Evolutionary conservation across 2,113 vertebrate species (phyloP), one percentile per base, ranked within the genome.

Genomic region (Raphicerus campestris): DNA sequence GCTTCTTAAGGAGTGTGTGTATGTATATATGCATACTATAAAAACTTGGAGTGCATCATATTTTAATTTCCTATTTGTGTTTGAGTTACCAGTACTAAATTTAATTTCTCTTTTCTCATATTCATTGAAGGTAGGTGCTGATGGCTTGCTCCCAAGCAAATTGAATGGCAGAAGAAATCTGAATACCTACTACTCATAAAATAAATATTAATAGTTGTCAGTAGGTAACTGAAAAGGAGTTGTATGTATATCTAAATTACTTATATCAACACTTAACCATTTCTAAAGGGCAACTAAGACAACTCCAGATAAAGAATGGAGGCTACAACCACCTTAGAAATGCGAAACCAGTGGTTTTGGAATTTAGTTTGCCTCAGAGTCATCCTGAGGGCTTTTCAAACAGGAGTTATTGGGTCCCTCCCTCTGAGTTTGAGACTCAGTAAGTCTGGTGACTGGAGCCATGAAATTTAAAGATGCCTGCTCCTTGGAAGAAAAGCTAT

Each of bases 101-200:
- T 81, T 86, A 82, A 60, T 93, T 96, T 96, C 91, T 42, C 19
- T 83, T 93, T 94, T 58, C 17, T 96, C n/a, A 47, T 75, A 95
- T 35, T 95, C 75, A 32, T 42, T 90, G 55, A 93, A 93, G 19
- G 6, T 17, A 60, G 30, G 5, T 49, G 10, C n/a, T 81, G 19
- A 42, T 90, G 39, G 11, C 9, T 88, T 87, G 42, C 14, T 75
- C 30, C n/a, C 63, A 94, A 93, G n/a, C 1, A 89, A 91, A 89
- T 15, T 56, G 55, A 87, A 47, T 45, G 58, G 24, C 28, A 95
- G 47, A 91, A 97, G 45, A 97, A 78, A 66, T 66, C 10, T 70
- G 56, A 91, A 87, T 90, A 49, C 5, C 11, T 32, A 3, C 6
- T n/a, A 58, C 45, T 16, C 39, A 13, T 20, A 80, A 96, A 73